Conservation (phyloP, 2,797 vertebrate genomes). For the Neomorphus geoffroyi region DNA sequence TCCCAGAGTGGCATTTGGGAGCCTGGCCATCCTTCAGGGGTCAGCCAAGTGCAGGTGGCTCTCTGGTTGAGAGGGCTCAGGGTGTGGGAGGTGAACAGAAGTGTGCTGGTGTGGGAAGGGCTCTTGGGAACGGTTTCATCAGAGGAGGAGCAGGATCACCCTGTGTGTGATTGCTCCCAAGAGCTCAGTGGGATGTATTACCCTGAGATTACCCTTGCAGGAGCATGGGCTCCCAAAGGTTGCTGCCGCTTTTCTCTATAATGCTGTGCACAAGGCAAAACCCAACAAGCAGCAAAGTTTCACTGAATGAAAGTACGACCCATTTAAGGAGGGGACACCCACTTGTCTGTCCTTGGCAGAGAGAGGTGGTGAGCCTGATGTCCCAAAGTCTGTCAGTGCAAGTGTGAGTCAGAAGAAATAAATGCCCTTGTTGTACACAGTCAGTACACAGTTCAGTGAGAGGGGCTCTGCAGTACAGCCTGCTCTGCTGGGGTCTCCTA, state of each 20-base stretch:
- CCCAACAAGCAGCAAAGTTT: conserved; percentile 47
- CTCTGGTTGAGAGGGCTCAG: not conserved
- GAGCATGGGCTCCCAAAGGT: conserved; percentile 45
- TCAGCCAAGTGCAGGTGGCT: not conserved
- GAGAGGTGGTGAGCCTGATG: not conserved
- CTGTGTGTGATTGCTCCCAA: not conserved
- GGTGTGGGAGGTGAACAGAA: not conserved
- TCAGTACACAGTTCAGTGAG: conserved; percentile 35
- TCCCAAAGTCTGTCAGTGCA: conserved; percentile 58
- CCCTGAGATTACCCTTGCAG: conserved; percentile 63
- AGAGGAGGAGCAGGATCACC: not conserved
- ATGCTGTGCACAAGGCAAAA: conserved; percentile 46
- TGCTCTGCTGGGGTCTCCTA: not conserved
- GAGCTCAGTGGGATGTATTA: conserved; percentile 30
- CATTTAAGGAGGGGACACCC: not conserved
- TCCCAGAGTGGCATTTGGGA: not conserved
- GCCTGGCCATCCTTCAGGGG: not conserved
- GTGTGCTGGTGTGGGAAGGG: conserved; percentile 8
- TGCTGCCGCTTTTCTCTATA: conserved; percentile 19
- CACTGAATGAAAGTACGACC: conserved; percentile 10
- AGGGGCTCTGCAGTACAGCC: not conserved
- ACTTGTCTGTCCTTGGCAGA: conserved; percentile 43
- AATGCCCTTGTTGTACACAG: conserved; percentile 59
- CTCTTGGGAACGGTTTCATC: not conserved
- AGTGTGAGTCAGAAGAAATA: conserved; percentile 36